Conservation (phyloP, 1,140 invertebrate genomes). For the Plodia interpunctella region DNA sequence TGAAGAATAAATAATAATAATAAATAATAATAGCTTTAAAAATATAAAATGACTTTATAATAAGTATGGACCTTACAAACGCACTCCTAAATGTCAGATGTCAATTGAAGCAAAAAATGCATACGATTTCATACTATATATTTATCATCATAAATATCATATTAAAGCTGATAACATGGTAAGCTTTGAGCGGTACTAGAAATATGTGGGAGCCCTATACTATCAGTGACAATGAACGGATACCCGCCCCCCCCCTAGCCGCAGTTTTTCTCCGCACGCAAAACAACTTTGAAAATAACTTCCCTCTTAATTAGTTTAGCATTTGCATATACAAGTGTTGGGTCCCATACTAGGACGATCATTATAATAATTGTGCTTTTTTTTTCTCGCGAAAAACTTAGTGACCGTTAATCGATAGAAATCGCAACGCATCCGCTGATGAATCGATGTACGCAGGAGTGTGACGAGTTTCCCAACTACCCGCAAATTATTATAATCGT, state of each 20-base stretch:
- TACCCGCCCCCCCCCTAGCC: conserved; percentile 31
- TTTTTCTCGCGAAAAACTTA: conserved; percentile 66
- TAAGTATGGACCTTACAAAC: too few relatives aligned
- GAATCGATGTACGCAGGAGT: conserved; percentile 61
- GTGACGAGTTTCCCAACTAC: conserved; percentile 47
- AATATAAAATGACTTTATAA: too few relatives aligned
- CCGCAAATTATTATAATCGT: conserved; percentile 51
- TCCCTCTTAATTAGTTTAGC: conserved; percentile 63
- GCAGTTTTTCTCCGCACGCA: conserved; percentile 43
- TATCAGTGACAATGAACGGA: conserved; percentile 43
- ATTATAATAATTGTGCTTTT: conserved; percentile 68
- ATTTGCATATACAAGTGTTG: conserved; percentile 68
- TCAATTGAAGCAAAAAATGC: too few relatives aligned
- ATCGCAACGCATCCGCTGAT: conserved; percentile 63
- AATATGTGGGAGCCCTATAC: not conserved
- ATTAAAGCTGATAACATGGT: too few relatives aligned
- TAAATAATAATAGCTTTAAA: too few relatives aligned
- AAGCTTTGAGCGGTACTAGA: not conserved
- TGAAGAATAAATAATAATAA: too few relatives aligned
- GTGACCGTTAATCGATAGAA: conserved; percentile 56
- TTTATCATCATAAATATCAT: too few relatives aligned
- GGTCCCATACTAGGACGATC: conserved; percentile 67
- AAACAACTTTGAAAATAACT: conserved; percentile 61
- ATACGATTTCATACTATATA: too few relatives aligned
- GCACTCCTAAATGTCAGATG: too few relatives aligned